Evolutionary conservation across 2,797 vertebrate species (phyloP), one percentile per base, ranked within the genome.

Genomic region (Notoglanidium macrostoma): DNA sequence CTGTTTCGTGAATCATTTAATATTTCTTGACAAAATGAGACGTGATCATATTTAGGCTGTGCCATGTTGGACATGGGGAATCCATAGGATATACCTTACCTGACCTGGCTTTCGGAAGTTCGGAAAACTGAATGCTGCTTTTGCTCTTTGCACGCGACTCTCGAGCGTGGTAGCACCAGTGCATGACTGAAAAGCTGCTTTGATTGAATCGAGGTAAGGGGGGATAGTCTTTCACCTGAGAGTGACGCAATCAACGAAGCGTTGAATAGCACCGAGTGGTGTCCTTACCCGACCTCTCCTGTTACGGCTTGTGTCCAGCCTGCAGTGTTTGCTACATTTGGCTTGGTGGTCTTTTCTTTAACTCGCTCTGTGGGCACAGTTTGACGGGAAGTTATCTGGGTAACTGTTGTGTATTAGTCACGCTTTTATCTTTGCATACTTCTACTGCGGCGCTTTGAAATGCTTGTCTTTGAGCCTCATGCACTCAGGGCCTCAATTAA

Each of bases 271-370:
- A 67, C 79, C 1, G 55, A 85, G 59, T 46, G 72, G 61, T 55
- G 85, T 84, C 85, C 86, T 86, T 12, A 51, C 55, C 81, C 76
- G 78, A 90, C 86, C 87, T 65, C 81, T 77, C 12, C 10, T 79
- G 51, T 49, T 1, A 32, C 67, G 65, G 81, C 81, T 74, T 61
- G 46, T 26, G 44, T 86, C 76, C 85, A 80, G 72, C 67, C 77
- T 85, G 68, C 29, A 29, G 78, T 12, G 63, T 54, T 83, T 51
- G 61, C 59, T 49, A 21, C 46, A 2, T 83, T 83, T 54, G 80
- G 61, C 46, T 83, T 32, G 44, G 57, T 46, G 40, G 57, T 8
- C 7, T 83, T 68, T 83, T 67, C n/a, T 2, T 32, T 29, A 49
- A 32, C 44, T 67, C 68, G n/a, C 44, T 81, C 76, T 86, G 86